Evolutionary conservation across 2,797 vertebrate genomes (phyloP).

Genomic region (Chaetodon trifasciatus): DNA sequence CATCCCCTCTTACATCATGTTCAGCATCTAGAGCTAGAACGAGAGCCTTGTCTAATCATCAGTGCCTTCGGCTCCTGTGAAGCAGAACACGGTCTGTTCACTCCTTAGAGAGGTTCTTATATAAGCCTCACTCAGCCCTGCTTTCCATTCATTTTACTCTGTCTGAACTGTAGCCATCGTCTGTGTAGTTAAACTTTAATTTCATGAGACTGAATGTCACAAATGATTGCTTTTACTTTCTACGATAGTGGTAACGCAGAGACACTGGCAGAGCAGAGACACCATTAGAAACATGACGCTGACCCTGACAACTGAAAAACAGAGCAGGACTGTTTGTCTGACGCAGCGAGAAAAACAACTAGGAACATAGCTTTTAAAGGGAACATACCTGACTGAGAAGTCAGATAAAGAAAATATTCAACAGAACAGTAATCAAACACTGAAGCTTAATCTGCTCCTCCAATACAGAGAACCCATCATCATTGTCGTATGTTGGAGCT

Average conservation of each 20-base stretch:
- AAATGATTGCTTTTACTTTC: background rate
- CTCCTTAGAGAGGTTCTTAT: conserved; percentile 27
- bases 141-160: conserved; percentile 1
- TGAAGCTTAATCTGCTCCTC: background rate
- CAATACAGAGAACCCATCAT: background rate
- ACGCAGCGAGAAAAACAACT: background rate
- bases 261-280: background rate
- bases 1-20: background rate
- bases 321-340: background rate
- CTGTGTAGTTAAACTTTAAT: background rate
- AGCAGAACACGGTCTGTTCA: conserved; percentile 4
- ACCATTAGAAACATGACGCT: background rate
- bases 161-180: background rate
- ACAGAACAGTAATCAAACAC: background rate
- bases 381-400: background rate
- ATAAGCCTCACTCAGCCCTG: conserved; percentile 14
- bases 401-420: background rate
- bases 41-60: background rate
- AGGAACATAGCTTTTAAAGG: background rate
- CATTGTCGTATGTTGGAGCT: background rate
- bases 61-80: conserved; percentile 19
- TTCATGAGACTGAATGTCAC: background rate
- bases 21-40: conserved; percentile 4
- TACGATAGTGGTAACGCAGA: background rate
- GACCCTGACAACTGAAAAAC: background rate